Evolutionary conservation across 2,888 invertebrate genomes (phyloP), one percentile per base, ranked within the genome.

Genomic region (Scaptodrosophila latifasciaeformis): DNA sequence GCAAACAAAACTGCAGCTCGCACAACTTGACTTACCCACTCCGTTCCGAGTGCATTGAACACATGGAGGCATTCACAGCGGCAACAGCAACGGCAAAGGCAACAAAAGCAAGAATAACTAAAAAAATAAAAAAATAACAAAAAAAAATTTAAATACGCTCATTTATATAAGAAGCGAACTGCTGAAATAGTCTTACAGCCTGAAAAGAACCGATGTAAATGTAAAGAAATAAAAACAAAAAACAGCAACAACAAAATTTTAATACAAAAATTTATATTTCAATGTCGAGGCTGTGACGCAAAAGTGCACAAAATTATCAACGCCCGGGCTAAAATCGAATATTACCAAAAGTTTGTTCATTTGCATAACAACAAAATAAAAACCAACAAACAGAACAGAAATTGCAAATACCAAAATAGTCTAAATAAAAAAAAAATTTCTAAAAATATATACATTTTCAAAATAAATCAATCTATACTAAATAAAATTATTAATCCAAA

Each of bases 1-100:
- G 72, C 76, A 79, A 72, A 79, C 80, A 72, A 72, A 79, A 72
- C 54, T 79, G 76, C 72, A 75, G 43, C 57, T 43, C 54, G 65
- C 65, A 72, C 65, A 78, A 65, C 61, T 60, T 45, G 63, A 76
- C 69, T 71, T 55, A 76, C 63, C 66, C 72, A 54, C 37, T 15
- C 13, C 37, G 13, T 13, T 6, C 34, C 35, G 79, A 47, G 72
- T 69, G 80, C 72, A 74, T 64, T 74, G 72, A 74, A 74, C 79
- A 79, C 69, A 72, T 79, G 65, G 61, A 67, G 45, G 46, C 42
- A n/a, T n/a, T n/a, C n/a, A n/a, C n/a, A n/a, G n/a, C n/a, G 59
- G 39, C 52, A 65, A 54, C 62, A 62, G n/a, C n/a, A n/a, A n/a
- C n/a, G n/a, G n/a, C n/a, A n/a, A n/a, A n/a, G n/a, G n/a, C n/a